Evolutionary conservation across 2,888 invertebrate genomes (phyloP).

Genomic region (Oithona nana): DNA sequence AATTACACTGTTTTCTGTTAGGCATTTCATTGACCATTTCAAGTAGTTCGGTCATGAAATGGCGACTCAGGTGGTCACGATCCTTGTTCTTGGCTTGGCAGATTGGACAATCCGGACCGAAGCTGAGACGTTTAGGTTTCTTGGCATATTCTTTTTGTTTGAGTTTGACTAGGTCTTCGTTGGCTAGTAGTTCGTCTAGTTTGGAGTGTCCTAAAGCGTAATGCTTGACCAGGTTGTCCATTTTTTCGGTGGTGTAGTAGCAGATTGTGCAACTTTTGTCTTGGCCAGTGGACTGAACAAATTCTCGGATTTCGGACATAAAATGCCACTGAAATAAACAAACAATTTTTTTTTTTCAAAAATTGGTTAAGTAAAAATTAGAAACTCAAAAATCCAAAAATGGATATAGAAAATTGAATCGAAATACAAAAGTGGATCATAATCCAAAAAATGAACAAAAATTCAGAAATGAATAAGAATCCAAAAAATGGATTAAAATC

Average conservation of each 20-base stretch:
- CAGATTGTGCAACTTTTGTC: background rate
- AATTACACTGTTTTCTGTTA: background rate
- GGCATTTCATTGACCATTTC: conserved; percentile 2
- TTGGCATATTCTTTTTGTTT: background rate
- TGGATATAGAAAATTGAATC: too few species aligned
- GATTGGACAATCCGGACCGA: background rate
- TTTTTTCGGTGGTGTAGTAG: background rate
- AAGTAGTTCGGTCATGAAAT: background rate
- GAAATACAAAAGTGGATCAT: too few species aligned
- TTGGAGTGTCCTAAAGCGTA: background rate
- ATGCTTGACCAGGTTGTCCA: background rate
- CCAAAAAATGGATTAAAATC: too few species aligned
- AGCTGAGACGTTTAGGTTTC: background rate
- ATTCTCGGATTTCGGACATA: background rate
- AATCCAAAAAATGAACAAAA: too few species aligned
- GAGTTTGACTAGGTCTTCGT: background rate
- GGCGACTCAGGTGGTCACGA: background rate
- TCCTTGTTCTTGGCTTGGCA: background rate
- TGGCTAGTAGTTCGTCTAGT: background rate
- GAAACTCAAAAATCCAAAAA: too few species aligned
- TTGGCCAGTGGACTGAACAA: background rate
- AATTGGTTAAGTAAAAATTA: too few species aligned
- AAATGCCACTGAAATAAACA: too few species aligned
- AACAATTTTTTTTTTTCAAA: too few species aligned
- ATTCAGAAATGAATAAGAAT: too few species aligned